Percentiles rank a stretch among this genome's conserved stretches.
Conservation (phyloP, 2,113 vertebrate species). For the Sinocyclocheilus anophthalmus region DNA sequence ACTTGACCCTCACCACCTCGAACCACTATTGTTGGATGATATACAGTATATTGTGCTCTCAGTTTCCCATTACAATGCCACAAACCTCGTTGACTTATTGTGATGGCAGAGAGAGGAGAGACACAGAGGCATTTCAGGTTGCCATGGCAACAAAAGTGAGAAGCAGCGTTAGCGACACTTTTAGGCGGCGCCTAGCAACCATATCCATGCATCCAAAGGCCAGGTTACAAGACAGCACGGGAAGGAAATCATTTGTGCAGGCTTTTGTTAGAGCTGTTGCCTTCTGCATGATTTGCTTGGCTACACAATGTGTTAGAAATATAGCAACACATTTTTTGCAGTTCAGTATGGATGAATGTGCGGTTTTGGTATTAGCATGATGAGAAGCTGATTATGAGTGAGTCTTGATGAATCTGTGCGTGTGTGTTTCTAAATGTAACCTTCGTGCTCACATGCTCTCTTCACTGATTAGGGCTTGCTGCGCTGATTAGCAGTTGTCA, state of each 20-base stretch:
- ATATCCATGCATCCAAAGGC: slow-evolving; percentile 50
- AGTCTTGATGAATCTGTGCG: not conserved
- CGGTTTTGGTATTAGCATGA: not conserved
- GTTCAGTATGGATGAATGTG: not conserved
- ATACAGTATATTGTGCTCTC: slow-evolving; percentile 32
- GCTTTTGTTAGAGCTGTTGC: slow-evolving; percentile 36
- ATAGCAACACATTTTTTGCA: slow-evolving; percentile 8
- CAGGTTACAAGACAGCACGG: slow-evolving; percentile 53
- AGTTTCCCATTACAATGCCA: slow-evolving; percentile 32
- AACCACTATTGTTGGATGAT: slow-evolving; percentile 29
- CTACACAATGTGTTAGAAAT: slow-evolving; percentile 19
- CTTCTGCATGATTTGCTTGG: slow-evolving; percentile 34
- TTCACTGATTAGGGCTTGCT: slow-evolving; percentile 39
- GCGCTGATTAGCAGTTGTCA: slow-evolving; percentile 51
- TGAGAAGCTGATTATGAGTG: not conserved
- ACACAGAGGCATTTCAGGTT: slow-evolving; percentile 51
- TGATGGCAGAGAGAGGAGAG: slow-evolving; percentile 38
- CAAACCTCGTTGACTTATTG: slow-evolving; percentile 46
- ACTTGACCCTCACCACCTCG: slow-evolving; percentile 29
- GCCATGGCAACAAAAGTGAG: slow-evolving; percentile 56
- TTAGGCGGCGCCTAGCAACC: slow-evolving; percentile 59
- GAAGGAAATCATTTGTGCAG: slow-evolving; percentile 27
- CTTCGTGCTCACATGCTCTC: not conserved
- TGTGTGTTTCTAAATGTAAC: not conserved
- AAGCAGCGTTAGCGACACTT: slow-evolving; percentile 51